These are phyloP conservation scores for Yponomeuta sedellus DNA, from an alignment of 2,888 invertebrate species.

Conservation along the genomic window DNA sequence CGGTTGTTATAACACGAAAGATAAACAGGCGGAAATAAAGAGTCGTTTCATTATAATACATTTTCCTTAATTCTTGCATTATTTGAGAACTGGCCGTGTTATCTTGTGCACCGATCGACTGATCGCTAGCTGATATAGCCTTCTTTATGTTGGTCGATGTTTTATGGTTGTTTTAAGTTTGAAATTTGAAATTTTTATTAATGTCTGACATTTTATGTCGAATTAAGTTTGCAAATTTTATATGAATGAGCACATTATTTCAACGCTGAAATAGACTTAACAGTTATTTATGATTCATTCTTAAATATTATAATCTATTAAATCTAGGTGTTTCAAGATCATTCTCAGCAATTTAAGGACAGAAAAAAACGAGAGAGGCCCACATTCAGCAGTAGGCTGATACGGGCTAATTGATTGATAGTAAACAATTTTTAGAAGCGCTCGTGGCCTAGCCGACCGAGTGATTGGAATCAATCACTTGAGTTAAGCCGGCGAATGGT, in stretches of 20 bases:
- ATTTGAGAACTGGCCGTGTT: conserved; percentile 55
- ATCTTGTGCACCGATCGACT: conserved; percentile 49
- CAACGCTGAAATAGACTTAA: no score
- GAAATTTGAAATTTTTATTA: not conserved
- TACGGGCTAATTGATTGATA: no score
- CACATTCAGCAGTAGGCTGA: no score
- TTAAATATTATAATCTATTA: no score
- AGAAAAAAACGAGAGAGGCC: no score
- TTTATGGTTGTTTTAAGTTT: conserved; percentile 18
- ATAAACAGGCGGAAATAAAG: conserved; percentile 71
- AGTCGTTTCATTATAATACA: conserved; percentile 63
- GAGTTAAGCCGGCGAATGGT: no score
- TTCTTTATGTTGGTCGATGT: conserved; percentile 39
- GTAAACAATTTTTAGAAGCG: no score
- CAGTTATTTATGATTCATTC: no score
- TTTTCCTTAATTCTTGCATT: conserved; percentile 65
- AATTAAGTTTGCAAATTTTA: conserved; percentile 22
- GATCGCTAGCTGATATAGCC: conserved; percentile 55
- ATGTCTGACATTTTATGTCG: conserved; percentile 1
- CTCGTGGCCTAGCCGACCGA: no score
- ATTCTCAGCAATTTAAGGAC: no score
- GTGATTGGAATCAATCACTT: no score
- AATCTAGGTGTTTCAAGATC: no score
- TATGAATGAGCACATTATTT: not conserved
- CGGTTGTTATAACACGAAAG: conserved; percentile 70